Base-by-base conservation (phyloP, 64 coral and sea anemone species). In the Actinia tenebrosa region DNA sequence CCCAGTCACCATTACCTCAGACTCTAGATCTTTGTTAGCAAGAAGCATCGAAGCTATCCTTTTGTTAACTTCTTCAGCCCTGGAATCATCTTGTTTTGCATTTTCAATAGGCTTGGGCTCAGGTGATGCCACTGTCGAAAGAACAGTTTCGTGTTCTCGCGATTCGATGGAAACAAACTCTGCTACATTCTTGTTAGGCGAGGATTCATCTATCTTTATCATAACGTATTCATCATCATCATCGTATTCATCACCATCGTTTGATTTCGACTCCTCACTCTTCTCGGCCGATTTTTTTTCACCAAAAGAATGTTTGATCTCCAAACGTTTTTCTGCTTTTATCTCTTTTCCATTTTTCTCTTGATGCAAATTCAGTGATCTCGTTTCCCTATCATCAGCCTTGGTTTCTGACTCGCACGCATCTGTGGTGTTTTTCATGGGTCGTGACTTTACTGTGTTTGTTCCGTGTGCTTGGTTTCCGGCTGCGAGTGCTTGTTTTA, bases 401-500 rank as follows among this genome's bases (percentile, higher is more conserved):
- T n/a, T 75, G 25, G 13, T 75, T 7, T 15, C 11, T 27, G 69
- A 37, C 25, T 75, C 27, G 3, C 1, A 9, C 0, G 26, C 27
- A 0, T 3, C 1, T 15, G 23, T 75, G 26, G 69, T 75, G 11
- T 75, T 26, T 75, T 30, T 30, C 10, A 16, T 30, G 69, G 69
- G 8, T 37, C 69, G 7, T 75, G 69, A 0, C 27, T 75, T 75
- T 18, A 75, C 26, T 75, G 69, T 14, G 11, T 75, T 75, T 30
- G 25, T 37, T 75, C 26, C 69, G 10, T 75, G 25, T 1, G 46
- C 79, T 81, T 47, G 44, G 27, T 81, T 81, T 53, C 18, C 53
- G 15, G 42, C 79, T 10, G 79, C 79, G 42, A 83, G 77, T 42
- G 78, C 83, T 85, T 87, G 62, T 59, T 92, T 92, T 43, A 80